Evolutionary conservation across 1,140 invertebrate genomes (phyloP), one percentile per base, ranked within the genome.

Genomic region (Neocloeon triangulifer): DNA sequence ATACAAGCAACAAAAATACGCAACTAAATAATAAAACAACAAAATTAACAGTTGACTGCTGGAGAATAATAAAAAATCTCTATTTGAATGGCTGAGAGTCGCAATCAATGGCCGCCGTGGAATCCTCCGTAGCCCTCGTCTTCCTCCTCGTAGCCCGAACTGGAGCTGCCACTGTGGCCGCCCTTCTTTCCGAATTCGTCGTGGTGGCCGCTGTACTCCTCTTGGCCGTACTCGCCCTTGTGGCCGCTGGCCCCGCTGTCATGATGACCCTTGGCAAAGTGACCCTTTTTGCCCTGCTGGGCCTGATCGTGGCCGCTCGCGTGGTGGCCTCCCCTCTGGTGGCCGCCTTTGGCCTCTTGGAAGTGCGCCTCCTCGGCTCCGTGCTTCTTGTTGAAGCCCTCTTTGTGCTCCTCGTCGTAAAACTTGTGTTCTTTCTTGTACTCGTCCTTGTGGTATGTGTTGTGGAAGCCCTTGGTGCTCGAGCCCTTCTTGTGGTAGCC

Each of bases 361-460:
- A 64, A 53, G 34, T 61, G 41, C n/a, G n/a, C n/a, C n/a, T n/a
- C n/a, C n/a, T n/a, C n/a, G n/a, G n/a, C n/a, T 4, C 48, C 58
- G 40, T 64, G 55, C 40, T 64, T 66, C 31, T 59, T 49, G 45
- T 62, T 64, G 41, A 68, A 54, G 1, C 69, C 70, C 25, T 59
- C 62, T 8, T 65, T 62, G 44, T 73, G 62, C 5, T 59, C 61
- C 25, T 71, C 65, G 42, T 73, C 71, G 43, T 75, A 74, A 51
- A 73, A 73, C 36, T 65, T 62, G 31, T 70, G 68, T 39, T 72
- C 64, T 44, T 75, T 74, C 45, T 73, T 73, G 53, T 61, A 74
- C 45, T 75, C 72, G 42, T 75, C 69, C 50, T 75, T 75, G 50
- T 63, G 59, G 46, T 66, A 72, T 2, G 71, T 62, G 39, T 73